phyloP scores from a whole-genome alignment of 2,113 vertebrate species.

The Brachionichthys hirsutus region DNA sequence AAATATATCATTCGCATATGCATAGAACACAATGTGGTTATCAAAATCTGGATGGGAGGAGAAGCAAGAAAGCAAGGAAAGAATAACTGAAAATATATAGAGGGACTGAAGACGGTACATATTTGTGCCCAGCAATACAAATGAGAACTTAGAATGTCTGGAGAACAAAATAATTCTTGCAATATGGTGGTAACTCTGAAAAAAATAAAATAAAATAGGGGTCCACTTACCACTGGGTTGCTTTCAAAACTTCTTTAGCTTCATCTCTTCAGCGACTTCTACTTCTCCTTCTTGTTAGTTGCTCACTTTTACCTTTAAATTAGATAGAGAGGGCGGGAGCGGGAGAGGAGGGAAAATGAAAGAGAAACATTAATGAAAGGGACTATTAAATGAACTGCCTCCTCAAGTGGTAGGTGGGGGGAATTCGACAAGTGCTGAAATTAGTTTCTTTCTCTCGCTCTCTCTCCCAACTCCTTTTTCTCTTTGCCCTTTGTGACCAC shows the following conservation, averaged over 20 bases:
- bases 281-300: conserved; percentile 44
- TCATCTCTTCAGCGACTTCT: conserved; percentile 74
- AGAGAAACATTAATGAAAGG: conserved; percentile 76
- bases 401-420: conserved; percentile 56
- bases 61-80: background rate
- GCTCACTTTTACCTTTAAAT: conserved; percentile 67
- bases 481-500: conserved; percentile 63
- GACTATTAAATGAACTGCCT: conserved; percentile 71
- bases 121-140: conserved; percentile 1
- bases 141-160: conserved; percentile 6
- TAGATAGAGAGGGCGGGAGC: conserved; percentile 34
- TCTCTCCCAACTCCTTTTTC: background rate
- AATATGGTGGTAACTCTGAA: conserved; percentile 36
- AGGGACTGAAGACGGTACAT: background rate
- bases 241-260: conserved; percentile 77
- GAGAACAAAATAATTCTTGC: conserved; percentile 23
- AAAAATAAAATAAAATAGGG: background rate
- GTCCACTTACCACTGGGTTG: conserved; percentile 71
- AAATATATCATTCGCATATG: conserved; percentile 9
- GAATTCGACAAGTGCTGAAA: conserved; percentile 53
- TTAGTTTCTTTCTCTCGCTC: conserved; percentile 40
- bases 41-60: conserved; percentile 7
- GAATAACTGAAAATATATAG: background rate
- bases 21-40: background rate
- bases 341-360: conserved; percentile 56